These are phyloP conservation scores for Peribatodes rhomboidaria DNA, from an alignment of 2,888 invertebrate genomes.

Conservation along the genomic window DNA sequence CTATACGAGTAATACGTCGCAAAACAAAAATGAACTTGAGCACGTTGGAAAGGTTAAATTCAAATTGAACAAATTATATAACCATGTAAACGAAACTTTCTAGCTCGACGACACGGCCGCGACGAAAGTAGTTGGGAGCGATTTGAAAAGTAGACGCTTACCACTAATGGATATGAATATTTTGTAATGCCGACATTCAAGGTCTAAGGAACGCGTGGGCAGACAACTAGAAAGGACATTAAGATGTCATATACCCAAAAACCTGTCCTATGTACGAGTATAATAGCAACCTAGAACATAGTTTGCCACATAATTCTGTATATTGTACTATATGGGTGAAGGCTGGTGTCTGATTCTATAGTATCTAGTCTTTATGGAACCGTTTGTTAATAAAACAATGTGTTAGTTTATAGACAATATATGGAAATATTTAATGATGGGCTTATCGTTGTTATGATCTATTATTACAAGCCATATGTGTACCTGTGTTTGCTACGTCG, in stretches of 20 bases:
- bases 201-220: slow-evolving; percentile 24
- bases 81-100: slow-evolving; percentile 1
- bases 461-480: neutral
- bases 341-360: slow-evolving; percentile 3
- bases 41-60: slow-evolving; percentile 35
- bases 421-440: neutral
- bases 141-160: neutral
- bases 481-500: neutral
- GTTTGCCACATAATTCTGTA: neutral
- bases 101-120: neutral
- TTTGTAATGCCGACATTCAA: slow-evolving; percentile 27
- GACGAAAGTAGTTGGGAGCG: neutral
- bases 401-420: neutral
- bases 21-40: slow-evolving; percentile 47
- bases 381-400: neutral
- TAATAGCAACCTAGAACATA: no score
- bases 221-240: slow-evolving; percentile 11
- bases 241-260: slow-evolving; percentile 25
- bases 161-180: slow-evolving; percentile 21
- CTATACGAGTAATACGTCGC: slow-evolving; percentile 7
- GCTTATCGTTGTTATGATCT: neutral
- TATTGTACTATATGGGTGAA: slow-evolving; percentile 1
- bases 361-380: neutral
- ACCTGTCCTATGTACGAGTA: slow-evolving; percentile 17
- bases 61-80: neutral